These are phyloP conservation scores for Metopia argyrocephala DNA, from an alignment of 2,888 invertebrate species.

Conservation along the genomic window DNA sequence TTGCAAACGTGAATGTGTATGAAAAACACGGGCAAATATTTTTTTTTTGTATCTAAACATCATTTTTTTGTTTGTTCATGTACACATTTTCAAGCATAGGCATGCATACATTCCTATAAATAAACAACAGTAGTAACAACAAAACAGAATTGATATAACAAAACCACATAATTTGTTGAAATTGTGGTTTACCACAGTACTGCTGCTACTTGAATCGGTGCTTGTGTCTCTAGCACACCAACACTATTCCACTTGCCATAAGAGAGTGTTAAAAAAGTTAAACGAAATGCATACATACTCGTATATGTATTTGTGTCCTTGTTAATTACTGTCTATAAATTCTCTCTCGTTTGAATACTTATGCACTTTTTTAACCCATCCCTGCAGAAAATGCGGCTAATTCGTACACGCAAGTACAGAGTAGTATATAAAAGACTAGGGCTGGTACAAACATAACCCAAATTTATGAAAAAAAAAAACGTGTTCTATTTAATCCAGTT, in stretches of 20 bases:
- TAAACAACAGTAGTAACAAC: neutral
- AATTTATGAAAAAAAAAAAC: too few relatives aligned
- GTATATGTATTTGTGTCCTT: neutral
- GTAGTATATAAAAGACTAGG: too few relatives aligned
- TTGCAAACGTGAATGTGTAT: too few relatives aligned
- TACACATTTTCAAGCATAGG: neutral
- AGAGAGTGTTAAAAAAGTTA: neutral
- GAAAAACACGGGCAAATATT: too few relatives aligned
- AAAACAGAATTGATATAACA: constrained; percentile 14
- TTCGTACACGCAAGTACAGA: too few relatives aligned
- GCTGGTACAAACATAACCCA: too few relatives aligned
- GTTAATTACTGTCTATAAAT: neutral
- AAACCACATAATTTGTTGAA: constrained; percentile 50
- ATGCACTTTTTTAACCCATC: too few relatives aligned
- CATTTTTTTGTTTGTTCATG: neutral
- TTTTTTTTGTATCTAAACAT: neutral
- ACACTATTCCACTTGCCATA: neutral
- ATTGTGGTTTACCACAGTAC: constrained; percentile 38
- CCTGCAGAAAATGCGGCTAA: too few relatives aligned
- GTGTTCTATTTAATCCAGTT: too few relatives aligned
- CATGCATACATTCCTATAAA: neutral
- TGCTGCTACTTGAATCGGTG: neutral
- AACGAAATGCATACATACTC: neutral
- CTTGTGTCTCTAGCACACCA: neutral
- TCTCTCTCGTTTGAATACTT: too few relatives aligned